Percentiles rank a stretch among this genome's conserved stretches.
Evolutionary conservation across 2,113 vertebrate species (phyloP).

Genomic region (Vulpes lagopus): DNA sequence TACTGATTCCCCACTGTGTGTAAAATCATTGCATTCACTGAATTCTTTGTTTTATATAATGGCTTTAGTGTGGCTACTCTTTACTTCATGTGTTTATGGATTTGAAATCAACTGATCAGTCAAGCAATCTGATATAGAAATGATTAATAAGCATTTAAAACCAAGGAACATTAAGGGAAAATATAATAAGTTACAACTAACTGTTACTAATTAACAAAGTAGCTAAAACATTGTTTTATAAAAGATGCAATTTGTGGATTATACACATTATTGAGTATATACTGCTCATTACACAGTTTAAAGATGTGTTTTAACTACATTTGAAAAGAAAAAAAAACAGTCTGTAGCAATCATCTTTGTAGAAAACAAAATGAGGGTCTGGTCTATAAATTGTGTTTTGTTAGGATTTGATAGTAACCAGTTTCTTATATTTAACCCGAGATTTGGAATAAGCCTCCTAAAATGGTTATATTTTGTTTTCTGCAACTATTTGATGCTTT

Average conservation of each 20-base stretch:
- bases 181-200: slow-evolving; percentile 50
- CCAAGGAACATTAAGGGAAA: slow-evolving; percentile 42
- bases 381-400: neutral
- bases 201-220: slow-evolving; percentile 26
- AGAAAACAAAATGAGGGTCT: slow-evolving; percentile 26
- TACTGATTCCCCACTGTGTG: neutral
- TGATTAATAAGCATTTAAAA: slow-evolving; percentile 44
- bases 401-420: slow-evolving; percentile 49
- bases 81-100: slow-evolving; percentile 45
- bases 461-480: slow-evolving; percentile 44
- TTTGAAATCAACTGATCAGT: slow-evolving; percentile 30
- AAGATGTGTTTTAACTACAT: slow-evolving; percentile 44
- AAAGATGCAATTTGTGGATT: neutral
- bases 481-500: slow-evolving; percentile 19
- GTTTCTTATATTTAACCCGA: slow-evolving; percentile 25
- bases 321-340: neutral
- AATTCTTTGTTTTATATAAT: slow-evolving; percentile 14
- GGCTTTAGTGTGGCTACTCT: slow-evolving; percentile 21
- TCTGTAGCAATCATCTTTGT: neutral
- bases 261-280: slow-evolving; percentile 10
- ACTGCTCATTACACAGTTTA: slow-evolving; percentile 45
- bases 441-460: neutral
- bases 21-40: neutral
- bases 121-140: slow-evolving; percentile 49
- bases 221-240: slow-evolving; percentile 48